Evolutionary conservation across 2,888 invertebrate species (phyloP), one percentile per base, ranked within the genome.

Genomic region (Orthonychiurus folsomi): DNA sequence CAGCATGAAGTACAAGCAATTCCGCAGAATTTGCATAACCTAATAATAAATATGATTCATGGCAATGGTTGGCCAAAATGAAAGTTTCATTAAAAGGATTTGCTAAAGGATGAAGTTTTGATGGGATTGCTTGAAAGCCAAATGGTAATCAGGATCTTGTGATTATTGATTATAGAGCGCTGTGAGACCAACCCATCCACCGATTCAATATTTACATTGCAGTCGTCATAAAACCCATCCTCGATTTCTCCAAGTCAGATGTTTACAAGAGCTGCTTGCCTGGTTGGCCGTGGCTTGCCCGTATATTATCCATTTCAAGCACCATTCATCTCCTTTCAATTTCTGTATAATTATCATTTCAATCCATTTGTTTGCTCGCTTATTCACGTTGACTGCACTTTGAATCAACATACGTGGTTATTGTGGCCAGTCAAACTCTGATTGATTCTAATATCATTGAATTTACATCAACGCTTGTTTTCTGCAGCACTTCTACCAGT

Each of bases 31-130:
- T 37, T 37, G 37, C 37, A 37, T 37, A 37, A 37, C 5, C 9
- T 37, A 37, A 37, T 37, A 37, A 37, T 37, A 37, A 37, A 37
- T 37, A 37, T 37, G 37, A n/a, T n/a, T n/a, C n/a, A n/a, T n/a
- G n/a, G n/a, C n/a, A n/a, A n/a, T 37, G 37, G 37, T 37, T 37
- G 37, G 37, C 15, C n/a, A n/a, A 15, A 15, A 37, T 9, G 37
- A 37, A 37, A 37, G 37, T 37, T 37, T 37, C 9, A 37, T 37
- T 37, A 37, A 37, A 9, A 37, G n/a, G n/a, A 37, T 9, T 37
- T 37, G 37, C 37, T 37, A 37, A 15, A 37, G 15, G 37, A 37
- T 37, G 5, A 37, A 37, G 37, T 9, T 37, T 37, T 9, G 37
- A 5, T 9, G 15, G 37, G 9, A 5, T 37, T 9, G 37, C 37